A percentile compares a stretch with the other conserved stretches of the same genome.
Evolutionary conservation across 1,140 invertebrate species (phyloP).

Genomic region (Drosophila persimilis): DNA sequence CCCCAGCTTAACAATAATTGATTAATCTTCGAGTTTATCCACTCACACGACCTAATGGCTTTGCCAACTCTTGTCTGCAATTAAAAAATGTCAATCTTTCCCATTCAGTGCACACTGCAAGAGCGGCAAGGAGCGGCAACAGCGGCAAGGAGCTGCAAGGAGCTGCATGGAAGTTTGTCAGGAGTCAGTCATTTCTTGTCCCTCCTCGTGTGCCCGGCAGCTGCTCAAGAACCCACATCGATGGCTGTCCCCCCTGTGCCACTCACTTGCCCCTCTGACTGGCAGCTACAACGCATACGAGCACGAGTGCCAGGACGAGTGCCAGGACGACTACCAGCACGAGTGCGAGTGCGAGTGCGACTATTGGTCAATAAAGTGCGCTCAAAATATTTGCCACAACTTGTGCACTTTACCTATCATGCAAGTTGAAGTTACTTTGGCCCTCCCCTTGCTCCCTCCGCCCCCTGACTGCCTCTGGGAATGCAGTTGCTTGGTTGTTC

Average conservation of each 20-base stretch:
- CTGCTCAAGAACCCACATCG: constrained; percentile 40
- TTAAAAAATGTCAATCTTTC: constrained; percentile 34
- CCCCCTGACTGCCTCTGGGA: too few species aligned
- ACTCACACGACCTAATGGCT: constrained; percentile 12
- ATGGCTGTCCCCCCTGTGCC: constrained; percentile 7
- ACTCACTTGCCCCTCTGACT: neutral
- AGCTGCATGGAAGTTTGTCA: constrained; percentile 32
- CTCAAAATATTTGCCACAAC: constrained; percentile 69
- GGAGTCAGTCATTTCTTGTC: constrained; percentile 22
- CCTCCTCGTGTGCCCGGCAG: neutral
- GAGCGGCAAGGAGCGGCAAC: neutral
- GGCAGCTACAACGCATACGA: neutral
- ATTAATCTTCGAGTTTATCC: constrained; percentile 21
- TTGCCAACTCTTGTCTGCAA: constrained; percentile 14
- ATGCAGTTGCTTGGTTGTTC: constrained; percentile 25
- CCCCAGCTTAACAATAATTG: too few species aligned
- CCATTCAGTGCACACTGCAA: constrained; percentile 6
- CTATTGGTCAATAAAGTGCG: constrained; percentile 75
- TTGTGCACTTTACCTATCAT: constrained; percentile 67
- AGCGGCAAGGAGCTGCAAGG: neutral
- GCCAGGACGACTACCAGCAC: too few species aligned
- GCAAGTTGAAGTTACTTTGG: constrained; percentile 29
- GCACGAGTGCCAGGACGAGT: too few species aligned
- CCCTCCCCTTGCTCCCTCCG: too few species aligned
- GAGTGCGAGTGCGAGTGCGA: neutral